These are phyloP conservation scores for Etia nguti DNA, from an alignment of 2,113 vertebrate species.

Conservation along the genomic window DNA sequence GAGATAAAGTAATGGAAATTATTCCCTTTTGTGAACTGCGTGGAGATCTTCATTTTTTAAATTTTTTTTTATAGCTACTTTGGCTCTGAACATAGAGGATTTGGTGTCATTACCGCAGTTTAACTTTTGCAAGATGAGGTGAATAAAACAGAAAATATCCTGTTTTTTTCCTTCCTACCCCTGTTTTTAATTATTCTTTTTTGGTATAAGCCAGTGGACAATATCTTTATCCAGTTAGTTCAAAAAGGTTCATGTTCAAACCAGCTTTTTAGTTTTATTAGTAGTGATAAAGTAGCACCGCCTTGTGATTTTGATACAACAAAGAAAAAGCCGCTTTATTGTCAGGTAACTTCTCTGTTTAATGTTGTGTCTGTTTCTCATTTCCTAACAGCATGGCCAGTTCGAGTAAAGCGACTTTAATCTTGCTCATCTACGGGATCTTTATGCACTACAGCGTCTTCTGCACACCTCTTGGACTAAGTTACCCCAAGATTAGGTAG, in stretches of 20 bases:
- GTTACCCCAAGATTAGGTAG: constrained; percentile 92
- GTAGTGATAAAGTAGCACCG: background rate
- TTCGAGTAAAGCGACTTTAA: constrained; percentile 90
- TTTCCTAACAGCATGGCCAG: constrained; percentile 85
- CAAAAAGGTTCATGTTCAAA: background rate
- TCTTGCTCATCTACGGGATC: constrained; percentile 92
- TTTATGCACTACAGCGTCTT: constrained; percentile 93
- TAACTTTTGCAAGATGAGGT: constrained; percentile 51
- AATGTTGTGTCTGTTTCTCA: constrained; percentile 26
- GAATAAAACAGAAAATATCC: background rate
- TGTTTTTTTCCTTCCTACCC: background rate
- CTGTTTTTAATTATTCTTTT: background rate
- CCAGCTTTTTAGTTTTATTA: background rate
- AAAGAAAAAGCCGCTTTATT: background rate
- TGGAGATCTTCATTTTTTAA: background rate
- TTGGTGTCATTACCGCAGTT: constrained; percentile 1
- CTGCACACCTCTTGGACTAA: constrained; percentile 90
- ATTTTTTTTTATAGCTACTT: constrained; percentile 23
- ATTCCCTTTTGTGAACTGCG: background rate
- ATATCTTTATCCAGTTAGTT: background rate
- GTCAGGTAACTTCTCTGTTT: constrained; percentile 27
- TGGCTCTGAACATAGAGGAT: constrained; percentile 42
- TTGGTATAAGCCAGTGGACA: background rate
- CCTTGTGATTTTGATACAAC: constrained; percentile 1
- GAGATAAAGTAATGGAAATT: constrained; percentile 42